Conservation (phyloP, 2,797 vertebrate species). For the Halcyon badia region DNA sequence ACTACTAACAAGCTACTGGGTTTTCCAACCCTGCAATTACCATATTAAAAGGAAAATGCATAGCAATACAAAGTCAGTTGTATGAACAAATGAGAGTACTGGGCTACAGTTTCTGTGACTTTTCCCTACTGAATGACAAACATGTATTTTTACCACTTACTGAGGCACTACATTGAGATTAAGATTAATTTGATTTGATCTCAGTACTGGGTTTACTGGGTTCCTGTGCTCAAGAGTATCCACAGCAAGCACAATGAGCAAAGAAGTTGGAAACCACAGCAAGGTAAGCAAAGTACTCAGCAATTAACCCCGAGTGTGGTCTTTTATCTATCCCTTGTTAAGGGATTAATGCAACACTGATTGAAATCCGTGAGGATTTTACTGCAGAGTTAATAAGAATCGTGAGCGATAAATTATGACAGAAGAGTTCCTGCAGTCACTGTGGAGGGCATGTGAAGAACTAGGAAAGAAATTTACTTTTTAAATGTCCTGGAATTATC, state of each 20-base stretch:
- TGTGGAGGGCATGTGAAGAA: background rate
- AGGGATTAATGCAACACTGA: background rate
- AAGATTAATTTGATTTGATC: background rate
- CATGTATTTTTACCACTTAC: background rate
- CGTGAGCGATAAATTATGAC: background rate
- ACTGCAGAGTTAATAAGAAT: background rate
- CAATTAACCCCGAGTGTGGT: background rate
- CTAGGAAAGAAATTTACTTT: background rate
- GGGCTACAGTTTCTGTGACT: background rate
- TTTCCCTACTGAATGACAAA: background rate
- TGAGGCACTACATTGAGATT: background rate
- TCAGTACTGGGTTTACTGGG: background rate
- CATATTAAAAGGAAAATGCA: background rate
- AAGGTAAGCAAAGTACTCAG: background rate
- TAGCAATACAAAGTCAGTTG: background rate
- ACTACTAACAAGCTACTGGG: background rate
- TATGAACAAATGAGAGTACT: background rate
- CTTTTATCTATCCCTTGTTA: background rate
- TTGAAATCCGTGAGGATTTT: background rate
- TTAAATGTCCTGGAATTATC: background rate
- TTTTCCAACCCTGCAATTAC: background rate
- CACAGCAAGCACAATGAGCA: accelerated
- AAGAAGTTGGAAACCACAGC: background rate
- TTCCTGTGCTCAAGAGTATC: background rate
- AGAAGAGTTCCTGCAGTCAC: background rate